Base-by-base conservation (phyloP, 2,797 vertebrate species). In the Syngnathus rostellatus region DNA sequence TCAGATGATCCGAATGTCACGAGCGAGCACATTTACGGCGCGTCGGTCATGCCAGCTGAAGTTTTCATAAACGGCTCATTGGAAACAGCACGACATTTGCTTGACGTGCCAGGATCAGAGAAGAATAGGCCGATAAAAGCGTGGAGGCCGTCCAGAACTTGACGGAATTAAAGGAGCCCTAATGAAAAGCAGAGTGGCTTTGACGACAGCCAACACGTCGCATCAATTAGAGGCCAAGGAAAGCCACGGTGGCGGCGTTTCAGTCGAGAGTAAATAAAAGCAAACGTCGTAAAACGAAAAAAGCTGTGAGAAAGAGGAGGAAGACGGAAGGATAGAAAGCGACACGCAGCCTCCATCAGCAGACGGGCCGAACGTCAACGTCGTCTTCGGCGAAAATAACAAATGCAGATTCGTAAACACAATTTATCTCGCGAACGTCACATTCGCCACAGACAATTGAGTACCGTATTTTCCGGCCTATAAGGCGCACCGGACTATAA, bases 161-260 rank as follows among this genome's bases (percentile, higher is more conserved):
- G 21, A 62, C 72, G 76, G 79, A 87, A 81, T 85, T 89, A 87
- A 84, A 89, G 81, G 85, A 85, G 71, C 79, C 62, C 55, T 89
- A 88, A 89, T 84, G 79, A 89, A 75, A 85, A 87, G 80, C 88
- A 85, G 53, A 6, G 70, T 70, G 78, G 75, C 80, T 51, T 51
- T 51, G 50, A 53, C 50, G 50, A 53, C 50, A 19, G 50, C 50
- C 57, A 59, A 74, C 76, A 68, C 65, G 21, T 67, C 72, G 31
- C 75, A 77, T 72, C 81, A 81, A 85, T 77, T 77, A 61, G 38
- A 77, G 76, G 81, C 68, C 72, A 73, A 82, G 85, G 81, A 82
- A 88, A 78, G 85, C 77, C 63, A 78, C 74, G 41, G 63, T 74
- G 80, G 81, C 83, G 81, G 81, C 72, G 71, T 80, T 77, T 80